Base-by-base conservation (phyloP, 2,113 vertebrate genomes). In the Aviceda subcristata region DNA sequence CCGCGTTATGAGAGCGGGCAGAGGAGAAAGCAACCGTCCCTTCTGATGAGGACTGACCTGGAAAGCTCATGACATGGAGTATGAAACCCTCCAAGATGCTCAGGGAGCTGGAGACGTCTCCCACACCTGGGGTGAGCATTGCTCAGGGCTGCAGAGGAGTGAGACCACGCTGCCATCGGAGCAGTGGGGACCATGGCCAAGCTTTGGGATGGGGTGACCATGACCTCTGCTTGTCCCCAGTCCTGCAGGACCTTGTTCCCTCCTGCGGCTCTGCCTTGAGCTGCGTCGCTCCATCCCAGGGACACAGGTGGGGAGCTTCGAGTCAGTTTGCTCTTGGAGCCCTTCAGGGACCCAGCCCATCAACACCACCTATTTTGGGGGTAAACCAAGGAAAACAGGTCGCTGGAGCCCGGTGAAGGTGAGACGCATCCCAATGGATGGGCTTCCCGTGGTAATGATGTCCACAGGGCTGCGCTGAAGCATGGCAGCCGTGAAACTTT, bases 391-490 rank as follows among this genome's bases (percentile, higher is more conserved):
- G 78, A 60, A 83, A 92, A 22, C 2, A 5, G 46, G 20, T 71
- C 10, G 2, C 50, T 38, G 41, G 71, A 86, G 45, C 75, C 46
- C 67, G 32, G 29, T 0, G 0, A 50, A 43, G 60, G 27, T 15
- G 9, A 32, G 74, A 21, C 4, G 2, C 0, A 0, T 69, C 63
- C 64, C 2, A 0, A 27, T 0, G 0, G 41, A 78, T 73, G 73
- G 45, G 15, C 27, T 81, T 62, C 43, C 72, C 0, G 0, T 4
- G 1, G 45, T 38, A 26, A 4, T 3, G 2, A 53, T 30, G 57
- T 81, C 55, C 0, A 0, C 1, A 3, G 51, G 43, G 60, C 80
- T 36, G 43, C 2, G 6, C 72, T 16, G 9, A 41, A 88, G 50
- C 13, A 2, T 19, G 59, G 63, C 48, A 50, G 73, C 57, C 3